Base-by-base conservation (phyloP, 2,113 vertebrate species). In the Eptatretus burgeri region DNA sequence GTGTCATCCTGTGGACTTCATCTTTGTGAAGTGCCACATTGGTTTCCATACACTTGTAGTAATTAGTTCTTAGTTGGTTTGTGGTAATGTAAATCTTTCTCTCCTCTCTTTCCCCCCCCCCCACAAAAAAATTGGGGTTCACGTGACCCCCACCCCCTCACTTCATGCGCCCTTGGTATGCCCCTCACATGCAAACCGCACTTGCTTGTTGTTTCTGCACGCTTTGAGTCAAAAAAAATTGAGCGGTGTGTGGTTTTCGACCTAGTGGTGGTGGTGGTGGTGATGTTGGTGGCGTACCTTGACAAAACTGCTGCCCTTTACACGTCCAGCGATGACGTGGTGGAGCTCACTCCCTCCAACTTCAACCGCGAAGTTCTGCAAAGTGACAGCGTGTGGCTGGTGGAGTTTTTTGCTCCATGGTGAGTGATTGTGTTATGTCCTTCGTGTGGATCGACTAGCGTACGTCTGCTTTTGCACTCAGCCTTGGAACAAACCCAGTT, bases 381-480 rank as follows among this genome's bases (percentile, higher is more conserved):
- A 64, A 93, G 91, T 1, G 78, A 88, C 50, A 78, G 75, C 63
- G 70, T 98, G 67, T 98, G 91, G 89, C 81, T 98, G 0, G 70
- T 98, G 17, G 85, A 94, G 73, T 94, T 98, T 72, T 98, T 85
- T 12, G 87, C 85, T 67, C 86, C 88, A 8, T 96, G 89, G 91
- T 96, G 77, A 78, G 86, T 77, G n/a, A 18, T 20, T 60, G n/a
- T 10, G n/a, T 20, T 60, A 10, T 10, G n/a, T 17, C 9, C n/a
- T 60, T n/a, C 56, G 56, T 56, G 53, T 60, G n/a, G 7, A 17
- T 17, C 52, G 14, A 10, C n/a, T 60, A 13, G 9, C 56, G n/a
- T 19, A 9, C 52, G n/a, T 60, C n/a, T 13, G 56, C 10, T 60
- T 13, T 17, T 60, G 56, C n/a, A n/a, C 12, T 56, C 19, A 17